Conservation (phyloP, 1,140 invertebrate genomes). For the Solen grandis region DNA sequence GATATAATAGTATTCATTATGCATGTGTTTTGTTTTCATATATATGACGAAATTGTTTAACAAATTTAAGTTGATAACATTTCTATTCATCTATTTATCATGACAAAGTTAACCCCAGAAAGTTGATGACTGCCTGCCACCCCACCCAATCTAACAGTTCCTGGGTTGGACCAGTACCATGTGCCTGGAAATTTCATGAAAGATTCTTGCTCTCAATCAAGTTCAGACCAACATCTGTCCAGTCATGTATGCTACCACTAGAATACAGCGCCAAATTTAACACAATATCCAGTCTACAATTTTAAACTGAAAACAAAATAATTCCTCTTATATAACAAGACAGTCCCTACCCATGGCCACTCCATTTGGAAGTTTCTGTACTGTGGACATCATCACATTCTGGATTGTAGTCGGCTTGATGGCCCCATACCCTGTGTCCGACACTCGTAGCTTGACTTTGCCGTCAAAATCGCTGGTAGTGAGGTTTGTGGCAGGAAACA, state of each 20-base stretch:
- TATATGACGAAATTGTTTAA: no score
- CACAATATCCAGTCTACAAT: background rate
- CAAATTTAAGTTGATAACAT: no score
- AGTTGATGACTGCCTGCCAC: no score
- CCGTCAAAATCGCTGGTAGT: conserved; percentile 83
- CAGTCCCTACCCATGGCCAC: conserved; percentile 83
- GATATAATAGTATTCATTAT: no score
- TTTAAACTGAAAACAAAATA: background rate
- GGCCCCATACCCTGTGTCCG: conserved; percentile 81
- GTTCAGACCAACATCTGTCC: background rate
- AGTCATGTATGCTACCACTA: background rate
- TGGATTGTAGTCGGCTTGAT: conserved; percentile 88
- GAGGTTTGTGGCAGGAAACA: conserved; percentile 81
- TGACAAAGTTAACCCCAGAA: no score
- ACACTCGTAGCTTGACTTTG: conserved; percentile 85
- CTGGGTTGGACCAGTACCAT: no score
- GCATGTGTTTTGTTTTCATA: no score
- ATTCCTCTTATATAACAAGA: no score
- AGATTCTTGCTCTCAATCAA: no score
- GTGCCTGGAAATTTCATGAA: no score
- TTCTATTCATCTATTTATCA: no score
- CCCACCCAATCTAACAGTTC: no score
- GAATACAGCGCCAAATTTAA: background rate
- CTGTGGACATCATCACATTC: conserved; percentile 86
- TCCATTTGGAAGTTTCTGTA: conserved; percentile 85